Conservation (phyloP, 1,140 invertebrate genomes). For the Melanaphis sacchari region DNA sequence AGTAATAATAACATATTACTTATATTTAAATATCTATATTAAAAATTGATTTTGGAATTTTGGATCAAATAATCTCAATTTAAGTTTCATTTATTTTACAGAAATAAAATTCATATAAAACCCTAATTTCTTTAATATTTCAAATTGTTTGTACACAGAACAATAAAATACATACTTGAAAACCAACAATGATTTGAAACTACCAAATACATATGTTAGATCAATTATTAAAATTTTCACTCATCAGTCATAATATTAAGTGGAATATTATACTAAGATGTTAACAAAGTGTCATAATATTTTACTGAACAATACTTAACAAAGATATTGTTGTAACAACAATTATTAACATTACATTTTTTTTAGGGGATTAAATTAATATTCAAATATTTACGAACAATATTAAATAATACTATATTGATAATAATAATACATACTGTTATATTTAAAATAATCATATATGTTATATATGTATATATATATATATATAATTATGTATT, state of each 20-base stretch:
- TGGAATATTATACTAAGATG: not conserved
- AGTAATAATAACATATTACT: too few species aligned
- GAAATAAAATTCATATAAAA: not conserved
- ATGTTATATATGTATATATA: constrained; percentile 45
- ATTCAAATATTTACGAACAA: constrained; percentile 29
- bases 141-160: not conserved
- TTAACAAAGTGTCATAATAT: not conserved
- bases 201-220: too few species aligned
- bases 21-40: too few species aligned
- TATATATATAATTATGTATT: constrained; percentile 53
- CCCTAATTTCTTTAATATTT: not conserved
- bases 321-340: not conserved
- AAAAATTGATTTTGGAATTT: too few species aligned
- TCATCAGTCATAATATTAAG: not conserved
- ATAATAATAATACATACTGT: constrained; percentile 51
- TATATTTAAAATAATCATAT: constrained; percentile 56
- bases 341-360: not conserved
- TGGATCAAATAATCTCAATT: not conserved
- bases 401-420: constrained; percentile 54
- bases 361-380: not conserved
- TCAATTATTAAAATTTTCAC: not conserved
- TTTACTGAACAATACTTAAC: not conserved
- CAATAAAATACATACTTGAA: not conserved
- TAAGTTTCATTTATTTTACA: not conserved
- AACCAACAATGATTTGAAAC: not conserved